Base-by-base conservation (phyloP, 2,888 invertebrate genomes). In the Toxonevra muliebris region DNA sequence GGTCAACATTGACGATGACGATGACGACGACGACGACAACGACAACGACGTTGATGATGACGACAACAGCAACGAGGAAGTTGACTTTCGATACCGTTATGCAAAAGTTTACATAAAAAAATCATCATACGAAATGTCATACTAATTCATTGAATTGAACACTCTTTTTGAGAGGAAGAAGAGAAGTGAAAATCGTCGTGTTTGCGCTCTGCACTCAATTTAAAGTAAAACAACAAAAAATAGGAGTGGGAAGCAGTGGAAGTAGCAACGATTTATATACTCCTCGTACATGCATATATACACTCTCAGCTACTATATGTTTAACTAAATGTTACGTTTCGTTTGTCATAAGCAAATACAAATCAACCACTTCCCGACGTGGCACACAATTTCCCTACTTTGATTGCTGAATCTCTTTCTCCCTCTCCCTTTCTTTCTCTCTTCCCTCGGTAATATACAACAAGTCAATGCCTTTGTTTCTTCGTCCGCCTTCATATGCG, bases 361-460 rank as follows among this genome's bases (percentile, higher is more conserved):
- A 67, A 66, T 66, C 55, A 70, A 70, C 70, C 70, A 70, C 67
- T 70, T 70, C 67, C 70, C 61, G 70, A 61, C 64, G 61, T 67
- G 67, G 67, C 70, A 67, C 61, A 64, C 70, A 70, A 70, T 67
- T 70, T 70, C 70, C 69, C 67, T 53, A 53, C 67, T 61, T 63
- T 58, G 66, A 57, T 58, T 68, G 64, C 68, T 68, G 63, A 68
- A 52, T 64, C 68, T 48, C 12, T 30, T 7, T 30, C 30, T 30
- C 30, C 30, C 30, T 30, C 30, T 30, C 7, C 30, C 30, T 30
- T 4, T 7, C 7, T 2, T 7, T 30, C 30, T 4, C 7, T 2
- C 30, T 4, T 30, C 30, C 30, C 30, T 30, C 30, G 30, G 3
- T 2, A 7, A 30, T 30, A 30, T 30, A 30, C 30, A 30, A 30